Evolutionary conservation across 2,888 invertebrate genomes (phyloP).

Genomic region (Hypomecis punctinalis): DNA sequence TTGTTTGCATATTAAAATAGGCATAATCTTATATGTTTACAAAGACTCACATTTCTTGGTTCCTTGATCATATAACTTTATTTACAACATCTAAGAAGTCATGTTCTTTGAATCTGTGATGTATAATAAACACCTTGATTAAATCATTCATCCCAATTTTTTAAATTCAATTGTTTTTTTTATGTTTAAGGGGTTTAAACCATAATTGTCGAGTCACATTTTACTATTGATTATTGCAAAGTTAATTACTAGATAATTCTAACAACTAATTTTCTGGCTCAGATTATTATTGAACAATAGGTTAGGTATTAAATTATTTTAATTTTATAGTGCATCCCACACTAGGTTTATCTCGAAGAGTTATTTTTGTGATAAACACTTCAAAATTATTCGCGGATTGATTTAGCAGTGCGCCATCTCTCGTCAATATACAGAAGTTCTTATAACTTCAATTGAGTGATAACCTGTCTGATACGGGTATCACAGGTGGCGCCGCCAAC

Average conservation of each 20-base stretch:
- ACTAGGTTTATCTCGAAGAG: no score
- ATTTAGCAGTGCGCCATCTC: no score
- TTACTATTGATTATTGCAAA: conserved; percentile 18
- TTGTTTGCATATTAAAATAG: conserved; percentile 24
- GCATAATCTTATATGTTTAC: conserved; percentile 17
- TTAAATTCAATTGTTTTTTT: no score
- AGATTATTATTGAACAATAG: not conserved
- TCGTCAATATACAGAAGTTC: no score
- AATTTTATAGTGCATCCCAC: no score
- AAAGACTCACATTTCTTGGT: conserved; percentile 27
- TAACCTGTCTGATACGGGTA: no score
- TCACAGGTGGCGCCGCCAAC: no score
- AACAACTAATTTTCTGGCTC: conserved; percentile 10
- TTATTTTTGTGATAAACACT: no score
- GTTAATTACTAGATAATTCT: conserved; percentile 16
- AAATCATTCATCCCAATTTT: conserved; percentile 21
- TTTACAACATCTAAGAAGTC: conserved; percentile 30
- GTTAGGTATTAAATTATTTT: no score
- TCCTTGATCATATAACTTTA: conserved; percentile 28
- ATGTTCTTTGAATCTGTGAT: conserved; percentile 30
- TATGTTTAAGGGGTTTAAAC: conserved; percentile 6
- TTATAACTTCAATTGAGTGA: no score
- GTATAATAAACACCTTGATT: conserved; percentile 26
- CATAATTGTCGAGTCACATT: conserved; percentile 19
- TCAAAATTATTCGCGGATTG: no score